A percentile compares a stretch with the other conserved stretches of the same genome.
Conservation (phyloP, 2,113 vertebrate species). For the Zosterops borbonicus region DNA sequence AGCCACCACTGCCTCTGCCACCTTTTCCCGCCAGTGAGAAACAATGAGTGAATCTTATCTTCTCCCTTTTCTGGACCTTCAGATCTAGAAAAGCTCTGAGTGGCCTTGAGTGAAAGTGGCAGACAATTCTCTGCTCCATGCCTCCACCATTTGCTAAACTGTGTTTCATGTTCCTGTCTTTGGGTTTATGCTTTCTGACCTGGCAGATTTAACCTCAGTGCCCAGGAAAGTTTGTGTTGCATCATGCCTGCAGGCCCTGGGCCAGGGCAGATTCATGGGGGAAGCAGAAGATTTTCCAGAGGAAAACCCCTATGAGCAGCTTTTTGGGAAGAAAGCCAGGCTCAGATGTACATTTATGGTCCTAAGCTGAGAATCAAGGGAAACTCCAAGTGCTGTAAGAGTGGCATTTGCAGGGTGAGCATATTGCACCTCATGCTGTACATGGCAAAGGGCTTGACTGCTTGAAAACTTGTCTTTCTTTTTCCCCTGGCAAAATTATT, state of each 20-base stretch:
- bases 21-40: not conserved
- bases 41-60: accelerated
- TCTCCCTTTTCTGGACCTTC: not conserved
- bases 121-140: not conserved
- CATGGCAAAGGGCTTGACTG: not conserved
- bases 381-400: not conserved
- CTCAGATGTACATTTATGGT: not conserved
- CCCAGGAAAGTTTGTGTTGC: not conserved
- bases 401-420: not conserved
- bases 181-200: not conserved
- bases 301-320: not conserved
- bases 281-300: slow-evolving; percentile 4
- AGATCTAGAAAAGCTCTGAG: accelerated
- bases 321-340: not conserved
- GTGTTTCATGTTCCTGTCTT: not conserved
- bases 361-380: not conserved
- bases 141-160: not conserved
- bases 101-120: not conserved
- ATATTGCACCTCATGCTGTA: accelerated
- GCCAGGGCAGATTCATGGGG: not conserved
- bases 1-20: not conserved
- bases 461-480: not conserved
- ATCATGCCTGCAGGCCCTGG: not conserved
- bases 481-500: not conserved
- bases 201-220: not conserved